Evolutionary conservation across 53 echinoderm and acorn worm genomes (phyloP), one percentile per base, ranked within the genome.

Genomic region (Patiria pectinifera): DNA sequence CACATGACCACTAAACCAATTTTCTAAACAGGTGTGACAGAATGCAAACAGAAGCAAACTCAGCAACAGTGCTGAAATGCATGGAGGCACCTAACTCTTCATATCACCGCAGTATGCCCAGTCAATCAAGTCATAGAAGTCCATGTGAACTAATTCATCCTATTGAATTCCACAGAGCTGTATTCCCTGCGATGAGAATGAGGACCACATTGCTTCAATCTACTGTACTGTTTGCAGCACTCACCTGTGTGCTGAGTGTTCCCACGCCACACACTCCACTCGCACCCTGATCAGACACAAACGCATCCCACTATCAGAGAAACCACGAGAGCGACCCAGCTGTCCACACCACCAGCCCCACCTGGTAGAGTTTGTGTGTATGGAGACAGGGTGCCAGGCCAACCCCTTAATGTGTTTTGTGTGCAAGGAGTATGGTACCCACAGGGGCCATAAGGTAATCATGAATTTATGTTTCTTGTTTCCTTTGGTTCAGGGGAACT

Each of bases 181-280:
- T 9, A 95, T 96, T 15, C 95, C 93, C 8, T 97, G 97, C 84
- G 97, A 97, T 74, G 97, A 97, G 82, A 94, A 97, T 63, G 97
- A 97, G 66, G 83, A 91, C 49, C 97, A 97, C 71, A 61, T 86
- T 18, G 97, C 97, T 4, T 85, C 94, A 15, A 93, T 97, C 91
- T 97, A 95, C 93, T 97, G 97, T 82, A 96, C 96, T 1, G 97
- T 97, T 24, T 97, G 97, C 87, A 96, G 94, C 76, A 97, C 97
- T 43, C 95, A 97, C 87, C 94, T 97, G 19, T 97, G 97, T 21
- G 86, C 83, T 19, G 89, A 70, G 48, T 97, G 97, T 70, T 92
- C 97, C 19, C 83, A 87, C 76, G 60, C 81, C 19, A 97, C 96
- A 1, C 97, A 97, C 84, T 86, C 96, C 45, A 97, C 96, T 6